Conservation (phyloP, 2,888 invertebrate species). For the Mesorhabditis sp. region DNA sequence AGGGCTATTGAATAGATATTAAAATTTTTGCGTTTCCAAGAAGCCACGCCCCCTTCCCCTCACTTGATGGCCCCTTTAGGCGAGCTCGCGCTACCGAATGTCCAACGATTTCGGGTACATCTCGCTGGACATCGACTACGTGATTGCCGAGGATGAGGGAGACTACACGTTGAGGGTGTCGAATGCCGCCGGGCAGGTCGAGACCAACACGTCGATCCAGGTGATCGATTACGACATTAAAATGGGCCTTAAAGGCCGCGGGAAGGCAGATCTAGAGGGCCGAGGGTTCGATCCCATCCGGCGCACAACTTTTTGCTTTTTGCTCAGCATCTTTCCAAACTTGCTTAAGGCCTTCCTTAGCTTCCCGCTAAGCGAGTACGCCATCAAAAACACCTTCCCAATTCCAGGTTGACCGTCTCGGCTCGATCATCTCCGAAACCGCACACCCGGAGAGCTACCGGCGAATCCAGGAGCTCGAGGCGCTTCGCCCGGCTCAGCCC, state of each 20-base stretch:
- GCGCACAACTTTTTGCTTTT: too few species aligned
- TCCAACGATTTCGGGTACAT: conserved; percentile 96
- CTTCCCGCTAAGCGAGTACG: too few species aligned
- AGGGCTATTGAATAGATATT: not conserved
- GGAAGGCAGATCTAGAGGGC: too few species aligned
- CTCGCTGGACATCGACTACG: conserved; percentile 89
- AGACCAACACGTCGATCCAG: not conserved
- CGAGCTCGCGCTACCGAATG: conserved; percentile 81
- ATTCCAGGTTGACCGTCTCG: conserved; percentile 59
- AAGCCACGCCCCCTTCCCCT: not conserved
- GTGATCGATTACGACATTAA: not conserved
- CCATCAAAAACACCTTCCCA: too few species aligned
- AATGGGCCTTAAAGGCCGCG: not conserved
- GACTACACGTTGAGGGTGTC: conserved; percentile 58
- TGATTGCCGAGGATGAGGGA: conserved; percentile 92
- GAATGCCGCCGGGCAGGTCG: conserved; percentile 27
- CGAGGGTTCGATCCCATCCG: too few species aligned
- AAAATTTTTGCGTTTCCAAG: not conserved
- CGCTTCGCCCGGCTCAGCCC: conserved; percentile 27
- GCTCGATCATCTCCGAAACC: conserved; percentile 71
- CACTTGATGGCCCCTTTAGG: conserved; percentile 5
- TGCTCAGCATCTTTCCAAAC: too few species aligned
- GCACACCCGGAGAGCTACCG: conserved; percentile 87
- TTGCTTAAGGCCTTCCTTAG: too few species aligned
- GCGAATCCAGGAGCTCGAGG: conserved; percentile 66